Evolutionary conservation across 23 tunicate genomes (phyloP).

Genomic region (Halocynthia roretzi): DNA sequence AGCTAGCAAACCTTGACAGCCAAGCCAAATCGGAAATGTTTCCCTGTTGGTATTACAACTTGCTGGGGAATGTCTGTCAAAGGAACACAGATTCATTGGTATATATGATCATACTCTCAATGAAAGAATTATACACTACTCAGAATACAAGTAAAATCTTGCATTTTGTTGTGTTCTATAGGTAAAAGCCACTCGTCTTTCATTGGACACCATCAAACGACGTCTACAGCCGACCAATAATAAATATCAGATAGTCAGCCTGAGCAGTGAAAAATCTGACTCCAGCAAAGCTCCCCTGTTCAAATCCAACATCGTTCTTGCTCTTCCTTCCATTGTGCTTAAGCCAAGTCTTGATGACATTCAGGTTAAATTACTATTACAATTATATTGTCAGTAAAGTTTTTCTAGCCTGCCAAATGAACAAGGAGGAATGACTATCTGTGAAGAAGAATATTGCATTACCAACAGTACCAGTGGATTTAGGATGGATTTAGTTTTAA

Average conservation of each 20-base stretch:
- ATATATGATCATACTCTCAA: neutral
- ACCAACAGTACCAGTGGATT: no score
- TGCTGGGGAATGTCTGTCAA: constrained; percentile 91
- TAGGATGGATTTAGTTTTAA: no score
- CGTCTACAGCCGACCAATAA: constrained; percentile 91
- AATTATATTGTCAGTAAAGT: no score
- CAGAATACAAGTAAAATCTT: no score
- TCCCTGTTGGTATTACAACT: constrained; percentile 93
- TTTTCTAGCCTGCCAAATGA: no score
- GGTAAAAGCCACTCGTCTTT: constrained; percentile 87
- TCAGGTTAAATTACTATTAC: constrained; percentile 31
- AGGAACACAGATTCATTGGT: constrained; percentile 92
- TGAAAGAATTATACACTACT: no score
- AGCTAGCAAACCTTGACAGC: constrained; percentile 52
- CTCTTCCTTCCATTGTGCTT: constrained; percentile 69
- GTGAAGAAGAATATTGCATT: no score
- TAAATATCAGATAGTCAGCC: constrained; percentile 64
- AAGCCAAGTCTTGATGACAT: constrained; percentile 96
- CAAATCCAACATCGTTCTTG: constrained; percentile 85
- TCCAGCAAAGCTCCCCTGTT: constrained; percentile 70
- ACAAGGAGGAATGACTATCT: no score
- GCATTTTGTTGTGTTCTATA: constrained; percentile 4
- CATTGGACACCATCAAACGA: constrained; percentile 90
- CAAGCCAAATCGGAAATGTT: constrained; percentile 87
- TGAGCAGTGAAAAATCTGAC: constrained; percentile 26